Evolutionary conservation across 2,797 vertebrate species (phyloP).

Genomic region (Monodelphis domestica): DNA sequence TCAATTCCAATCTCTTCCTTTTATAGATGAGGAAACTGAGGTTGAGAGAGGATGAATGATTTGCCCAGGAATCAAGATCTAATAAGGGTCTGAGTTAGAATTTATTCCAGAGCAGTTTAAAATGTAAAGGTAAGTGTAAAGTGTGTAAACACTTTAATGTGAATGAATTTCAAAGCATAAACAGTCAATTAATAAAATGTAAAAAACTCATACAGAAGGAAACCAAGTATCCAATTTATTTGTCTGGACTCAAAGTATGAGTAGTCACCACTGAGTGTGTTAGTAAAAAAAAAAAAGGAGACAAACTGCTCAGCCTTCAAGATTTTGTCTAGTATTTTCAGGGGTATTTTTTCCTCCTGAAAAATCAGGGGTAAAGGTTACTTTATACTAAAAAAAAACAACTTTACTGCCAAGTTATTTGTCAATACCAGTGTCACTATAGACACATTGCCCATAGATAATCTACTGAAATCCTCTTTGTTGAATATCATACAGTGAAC

Average conservation of each 20-base stretch:
- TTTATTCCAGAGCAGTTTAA: neutral
- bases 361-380: too few species aligned
- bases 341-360: too few species aligned
- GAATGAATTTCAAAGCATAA: neutral
- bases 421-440: constrained; percentile 45
- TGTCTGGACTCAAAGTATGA: neutral
- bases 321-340: neutral
- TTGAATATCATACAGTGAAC: constrained; percentile 24
- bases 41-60: neutral
- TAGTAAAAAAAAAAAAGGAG: neutral
- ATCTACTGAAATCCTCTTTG: constrained; percentile 52
- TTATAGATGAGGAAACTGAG: neutral
- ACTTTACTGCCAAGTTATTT: constrained; percentile 17
- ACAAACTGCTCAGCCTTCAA: neutral
- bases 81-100: neutral
- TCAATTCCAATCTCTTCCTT: neutral
- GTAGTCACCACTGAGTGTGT: neutral
- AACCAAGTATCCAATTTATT: neutral
- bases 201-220: neutral
- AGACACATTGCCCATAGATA: neutral
- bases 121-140: too few species aligned
- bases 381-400: neutral
- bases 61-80: neutral
- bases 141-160: neutral
- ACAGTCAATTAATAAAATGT: neutral